Base-by-base conservation (phyloP, 1,140 invertebrate species). In the Pomphorhynchus laevis region DNA sequence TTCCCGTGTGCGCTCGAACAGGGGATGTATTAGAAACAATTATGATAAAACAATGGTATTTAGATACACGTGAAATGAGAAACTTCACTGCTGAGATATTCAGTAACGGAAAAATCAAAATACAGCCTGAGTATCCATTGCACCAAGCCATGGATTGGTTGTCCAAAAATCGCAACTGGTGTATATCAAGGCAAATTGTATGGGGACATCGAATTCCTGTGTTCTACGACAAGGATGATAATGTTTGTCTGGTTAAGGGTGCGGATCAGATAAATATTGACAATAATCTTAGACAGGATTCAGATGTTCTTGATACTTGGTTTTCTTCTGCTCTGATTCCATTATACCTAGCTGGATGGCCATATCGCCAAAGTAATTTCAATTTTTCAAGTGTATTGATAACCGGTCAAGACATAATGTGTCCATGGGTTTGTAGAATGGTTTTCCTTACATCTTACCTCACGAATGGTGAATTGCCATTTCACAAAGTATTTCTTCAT, bases 401-500 rank as follows among this genome's bases (percentile, higher is more conserved):
- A 39, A 58, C 57, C 39, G 57, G 56, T 34, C 50, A 47, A 47
- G 57, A 59, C 40, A 59, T 59, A 20, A 38, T 59, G 34, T 59
- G 56, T 38, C 59, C 57, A 47, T 59, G 57, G 57, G 56, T 57
- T 17, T 54, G 53, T 12, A 45, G 57, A 24, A 59, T 59, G 57
- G 51, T 58, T 9, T 56, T 58, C 48, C 34, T 57, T 40, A 50
- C 53, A 20, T 24, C 41, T 34, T 38, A 44, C 31, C 39, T 46
- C n/a, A n/a, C n/a, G 4, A 41, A 21, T 1, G 41, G 38, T 17
- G 1, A 43, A 27, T n/a, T 48, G 18, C 49, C 49, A 9, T 50
- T 50, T 41, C 23, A 39, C 9, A 40, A 43, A 14, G 46, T 51
- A n/a, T 45, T 45, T 4, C 38, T 44, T 29, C 53, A 56, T 46